Evolutionary conservation across 1,140 invertebrate species (phyloP).

Genomic region (Leptinotarsa lineolata): DNA sequence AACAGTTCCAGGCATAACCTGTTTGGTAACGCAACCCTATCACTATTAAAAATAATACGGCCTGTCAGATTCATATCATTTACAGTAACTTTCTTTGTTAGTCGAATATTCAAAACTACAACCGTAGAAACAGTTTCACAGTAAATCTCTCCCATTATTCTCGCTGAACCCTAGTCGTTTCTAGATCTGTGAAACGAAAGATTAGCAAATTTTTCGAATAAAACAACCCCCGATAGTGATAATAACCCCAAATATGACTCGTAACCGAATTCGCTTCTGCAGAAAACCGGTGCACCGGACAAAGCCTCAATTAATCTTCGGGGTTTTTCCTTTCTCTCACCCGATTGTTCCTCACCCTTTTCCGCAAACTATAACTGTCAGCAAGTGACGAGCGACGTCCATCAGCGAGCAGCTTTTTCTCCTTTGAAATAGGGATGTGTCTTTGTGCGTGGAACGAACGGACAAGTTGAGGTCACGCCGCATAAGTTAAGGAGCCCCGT

Average conservation of each 20-base stretch:
- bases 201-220: slow-evolving; percentile 9
- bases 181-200: not conserved
- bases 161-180: not conserved
- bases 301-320: slow-evolving; percentile 23
- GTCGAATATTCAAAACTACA: no score
- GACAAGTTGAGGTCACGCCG: slow-evolving; percentile 28
- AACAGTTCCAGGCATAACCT: no score
- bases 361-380: slow-evolving; percentile 31
- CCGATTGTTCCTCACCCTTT: slow-evolving; percentile 12
- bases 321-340: not conserved
- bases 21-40: no score
- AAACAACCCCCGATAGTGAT: not conserved
- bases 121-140: no score
- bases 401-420: slow-evolving; percentile 2
- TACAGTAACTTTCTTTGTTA: no score
- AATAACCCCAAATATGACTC: not conserved
- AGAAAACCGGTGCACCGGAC: slow-evolving; percentile 17
- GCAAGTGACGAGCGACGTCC: slow-evolving; percentile 25
- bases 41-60: no score
- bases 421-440: not conserved
- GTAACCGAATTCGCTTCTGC: slow-evolving; percentile 3
- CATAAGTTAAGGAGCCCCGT: slow-evolving; percentile 13
- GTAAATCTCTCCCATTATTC: not conserved
- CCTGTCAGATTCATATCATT: no score
- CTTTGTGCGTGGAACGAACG: slow-evolving; percentile 13